phyloP scores from a whole-genome alignment of 2,113 vertebrate genomes.

The Chaenogobius annularis region DNA sequence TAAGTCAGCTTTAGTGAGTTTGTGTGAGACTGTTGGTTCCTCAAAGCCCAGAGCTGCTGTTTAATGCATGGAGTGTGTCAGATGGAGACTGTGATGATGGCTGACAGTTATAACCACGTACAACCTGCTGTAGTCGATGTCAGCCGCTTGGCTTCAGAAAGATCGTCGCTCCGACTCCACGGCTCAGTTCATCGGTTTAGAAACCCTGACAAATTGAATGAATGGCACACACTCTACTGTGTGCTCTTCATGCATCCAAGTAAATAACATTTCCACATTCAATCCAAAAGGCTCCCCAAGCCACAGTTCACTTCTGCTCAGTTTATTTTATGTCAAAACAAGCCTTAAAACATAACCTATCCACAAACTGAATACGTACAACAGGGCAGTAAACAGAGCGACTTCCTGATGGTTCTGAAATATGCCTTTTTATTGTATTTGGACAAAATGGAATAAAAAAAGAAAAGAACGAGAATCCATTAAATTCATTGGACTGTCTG shows the following conservation, averaged over 20 bases:
- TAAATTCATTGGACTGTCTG: neutral
- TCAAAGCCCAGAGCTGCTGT: slow-evolving; percentile 17
- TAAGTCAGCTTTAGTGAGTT: neutral
- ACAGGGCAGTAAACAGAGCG: neutral
- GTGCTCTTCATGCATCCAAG: slow-evolving; percentile 23
- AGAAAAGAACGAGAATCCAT: too few relatives aligned
- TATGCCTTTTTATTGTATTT: neutral
- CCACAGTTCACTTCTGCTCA: slow-evolving; percentile 31
- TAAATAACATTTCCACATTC: slow-evolving; percentile 39
- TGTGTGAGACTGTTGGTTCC: neutral
- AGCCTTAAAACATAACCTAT: slow-evolving; percentile 2
- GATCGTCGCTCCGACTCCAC: slow-evolving; percentile 10
- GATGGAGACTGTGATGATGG: slow-evolving; percentile 17
- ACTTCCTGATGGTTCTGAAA: neutral
- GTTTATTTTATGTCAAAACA: slow-evolving; percentile 34
- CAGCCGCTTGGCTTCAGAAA: slow-evolving; percentile 21
- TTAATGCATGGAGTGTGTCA: slow-evolving; percentile 29
- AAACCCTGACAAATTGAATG: slow-evolving; percentile 40
- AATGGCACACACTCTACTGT: slow-evolving; percentile 10
- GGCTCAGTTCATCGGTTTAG: slow-evolving; percentile 24
- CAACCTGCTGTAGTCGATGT: slow-evolving; percentile 39
- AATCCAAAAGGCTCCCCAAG: slow-evolving; percentile 24
- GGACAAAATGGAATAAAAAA: neutral
- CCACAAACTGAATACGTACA: slow-evolving; percentile 18
- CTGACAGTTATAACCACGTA: slow-evolving; percentile 34